Conservation (phyloP, 2,113 vertebrate species). For the Ceuthmochares aereus region DNA sequence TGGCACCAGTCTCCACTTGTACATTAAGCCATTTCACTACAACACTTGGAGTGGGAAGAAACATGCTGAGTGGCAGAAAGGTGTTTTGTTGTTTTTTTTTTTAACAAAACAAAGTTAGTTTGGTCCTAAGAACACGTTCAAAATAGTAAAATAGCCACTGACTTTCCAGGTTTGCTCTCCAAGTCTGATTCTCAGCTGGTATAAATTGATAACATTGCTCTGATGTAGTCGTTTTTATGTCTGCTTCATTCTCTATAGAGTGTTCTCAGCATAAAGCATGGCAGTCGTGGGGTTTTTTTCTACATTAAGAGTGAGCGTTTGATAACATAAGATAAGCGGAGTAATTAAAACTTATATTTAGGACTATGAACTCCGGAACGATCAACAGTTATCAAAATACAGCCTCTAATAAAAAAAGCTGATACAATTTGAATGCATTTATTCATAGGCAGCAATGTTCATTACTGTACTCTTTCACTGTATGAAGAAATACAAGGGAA, state of each 20-base stretch:
- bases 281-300: rapidly evolving
- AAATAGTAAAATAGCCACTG: background rate
- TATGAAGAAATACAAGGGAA: background rate
- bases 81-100: too few relatives aligned
- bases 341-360: background rate
- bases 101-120: background rate
- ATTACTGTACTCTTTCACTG: background rate
- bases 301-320: background rate
- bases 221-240: background rate
- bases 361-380: background rate
- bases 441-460: background rate
- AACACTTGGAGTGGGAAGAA: too few relatives aligned
- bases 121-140: background rate
- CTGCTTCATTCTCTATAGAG: background rate
- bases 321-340: background rate
- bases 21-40: too few relatives aligned
- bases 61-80: background rate
- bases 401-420: background rate
- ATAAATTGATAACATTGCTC: background rate
- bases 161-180: background rate
- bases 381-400: background rate
- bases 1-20: too few relatives aligned
- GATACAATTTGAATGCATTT: background rate
- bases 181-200: background rate
- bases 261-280: rapidly evolving